Evolutionary conservation across 2,113 vertebrate species (phyloP).

Genomic region (Campylomormyrus numenius): DNA sequence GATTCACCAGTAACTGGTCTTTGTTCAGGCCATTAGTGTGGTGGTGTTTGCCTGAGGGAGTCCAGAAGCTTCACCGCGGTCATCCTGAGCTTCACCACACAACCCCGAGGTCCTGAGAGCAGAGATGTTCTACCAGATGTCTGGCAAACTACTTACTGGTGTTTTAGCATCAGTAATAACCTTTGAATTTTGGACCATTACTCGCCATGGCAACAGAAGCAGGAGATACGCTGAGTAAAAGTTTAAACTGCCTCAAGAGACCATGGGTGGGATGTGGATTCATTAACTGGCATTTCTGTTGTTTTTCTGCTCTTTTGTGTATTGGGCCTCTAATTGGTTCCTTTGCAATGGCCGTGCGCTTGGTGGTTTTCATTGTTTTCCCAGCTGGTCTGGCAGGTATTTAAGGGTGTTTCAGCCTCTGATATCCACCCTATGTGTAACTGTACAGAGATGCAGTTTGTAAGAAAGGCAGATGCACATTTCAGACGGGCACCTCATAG

Average conservation of each 20-base stretch:
- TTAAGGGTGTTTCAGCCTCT: not conserved
- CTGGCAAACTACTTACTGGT: not conserved
- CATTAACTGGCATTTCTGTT: not conserved
- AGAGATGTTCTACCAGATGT: not conserved
- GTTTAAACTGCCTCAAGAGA: not conserved
- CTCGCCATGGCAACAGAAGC: slow-evolving; percentile 18
- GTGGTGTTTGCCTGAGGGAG: not conserved
- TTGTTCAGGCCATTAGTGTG: too few relatives aligned
- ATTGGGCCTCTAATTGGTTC: not conserved
- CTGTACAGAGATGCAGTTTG: not conserved
- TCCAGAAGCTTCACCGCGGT: not conserved
- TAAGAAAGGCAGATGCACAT: not conserved
- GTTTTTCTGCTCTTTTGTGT: not conserved
- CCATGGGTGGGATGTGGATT: not conserved
- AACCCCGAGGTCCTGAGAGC: not conserved
- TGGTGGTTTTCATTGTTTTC: not conserved
- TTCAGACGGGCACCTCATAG: not conserved
- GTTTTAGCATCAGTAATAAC: not conserved
- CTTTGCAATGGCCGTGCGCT: not conserved
- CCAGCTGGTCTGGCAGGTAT: not conserved
- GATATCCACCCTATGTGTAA: not conserved
- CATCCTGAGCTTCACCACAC: not conserved
- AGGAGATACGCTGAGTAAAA: not conserved
- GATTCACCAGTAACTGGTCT: not conserved
- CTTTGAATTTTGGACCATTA: not conserved